Base-by-base conservation (phyloP, 2,113 vertebrate species). In the Trochalopteron elliotii region DNA sequence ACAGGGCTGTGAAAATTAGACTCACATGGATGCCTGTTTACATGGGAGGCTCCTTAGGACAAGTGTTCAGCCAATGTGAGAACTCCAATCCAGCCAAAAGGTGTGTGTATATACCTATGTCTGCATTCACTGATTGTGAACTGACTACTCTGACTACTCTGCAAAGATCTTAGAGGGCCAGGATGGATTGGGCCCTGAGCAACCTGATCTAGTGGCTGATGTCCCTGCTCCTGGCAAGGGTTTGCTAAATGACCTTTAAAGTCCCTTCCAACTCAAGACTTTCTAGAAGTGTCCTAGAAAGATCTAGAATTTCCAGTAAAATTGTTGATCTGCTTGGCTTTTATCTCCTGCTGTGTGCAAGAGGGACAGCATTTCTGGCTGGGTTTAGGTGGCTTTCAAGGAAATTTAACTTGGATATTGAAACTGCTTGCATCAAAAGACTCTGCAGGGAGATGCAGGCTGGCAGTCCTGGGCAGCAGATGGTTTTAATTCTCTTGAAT, bases 401-500 rank as follows among this genome's bases (percentile, higher is more conserved):
- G 53, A 81, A 94, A 87, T 90, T 89, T 69, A 68, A 44, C 24
- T 61, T 49, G 40, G 56, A 25, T 90, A 64, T 84, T 75, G 30
- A 47, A 74, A 30, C 28, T 69, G 44, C n/a, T 71, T 87, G 61
- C 53, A 61, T 89, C 39, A 30, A 16, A 44, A 79, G 44, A 40
- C 67, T 83, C 85, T 1, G 1, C 67, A 94, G 82, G 55, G 44
- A 94, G 39, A 60, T 8, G 22, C 4, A 39, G 56, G 67, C 57
- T 93, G 74, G 84, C 90, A 93, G 45, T 64, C 35, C 44, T 72
- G 82, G 78, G 92, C 82, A 87, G 61, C 94, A 97, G 82, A 85
- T 85, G 84, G 87, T 71, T 83, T 94, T 68, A 87, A 85, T 91
- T 89, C 92, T 61, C 65, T 69, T 79, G 70, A 90, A 93, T 93